A percentile compares a stretch with the other conserved stretches of the same genome.
Evolutionary conservation across 2,888 invertebrate genomes (phyloP).

Genomic region (Lasiommata megera): DNA sequence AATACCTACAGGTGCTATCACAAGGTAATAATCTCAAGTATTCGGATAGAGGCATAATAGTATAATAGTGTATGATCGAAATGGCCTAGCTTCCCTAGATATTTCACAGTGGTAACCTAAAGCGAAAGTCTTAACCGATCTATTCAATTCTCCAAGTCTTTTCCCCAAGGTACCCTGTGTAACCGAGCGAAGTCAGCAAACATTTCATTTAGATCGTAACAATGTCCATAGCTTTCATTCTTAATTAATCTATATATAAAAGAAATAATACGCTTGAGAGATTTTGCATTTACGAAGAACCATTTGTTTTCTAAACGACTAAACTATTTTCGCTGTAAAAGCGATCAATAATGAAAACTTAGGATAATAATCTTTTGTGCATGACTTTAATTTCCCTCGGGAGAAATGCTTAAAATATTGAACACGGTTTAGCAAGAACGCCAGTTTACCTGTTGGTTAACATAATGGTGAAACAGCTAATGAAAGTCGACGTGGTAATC

Average conservation of each 20-base stretch:
- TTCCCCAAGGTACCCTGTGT: constrained; percentile 20
- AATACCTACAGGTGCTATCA: neutral
- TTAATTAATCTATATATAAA: neutral
- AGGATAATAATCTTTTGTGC: constrained; percentile 53
- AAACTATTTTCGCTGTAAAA: neutral
- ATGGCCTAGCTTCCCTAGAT: constrained; percentile 51
- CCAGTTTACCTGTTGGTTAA: constrained; percentile 14
- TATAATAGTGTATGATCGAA: constrained; percentile 53
- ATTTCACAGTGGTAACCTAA: constrained; percentile 52
- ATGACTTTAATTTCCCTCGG: constrained; percentile 61
- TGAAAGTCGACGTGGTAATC: neutral
- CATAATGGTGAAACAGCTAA: neutral
- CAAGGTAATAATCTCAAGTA: constrained; percentile 54
- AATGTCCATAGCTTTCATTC: constrained; percentile 35
- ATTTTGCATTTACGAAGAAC: neutral
- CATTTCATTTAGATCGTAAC: neutral
- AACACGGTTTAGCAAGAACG: constrained; percentile 51
- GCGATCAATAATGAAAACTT: neutral
- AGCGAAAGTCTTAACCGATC: constrained; percentile 34
- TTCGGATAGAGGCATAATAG: constrained; percentile 51
- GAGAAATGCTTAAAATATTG: constrained; percentile 62
- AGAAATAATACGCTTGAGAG: constrained; percentile 29
- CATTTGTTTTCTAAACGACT: too few relatives aligned
- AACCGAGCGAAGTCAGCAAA: constrained; percentile 19
- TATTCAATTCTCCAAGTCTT: constrained; percentile 22